Evolutionary conservation across 2,797 vertebrate genomes (phyloP).

Genomic region (Threskiornis aethiopicus): DNA sequence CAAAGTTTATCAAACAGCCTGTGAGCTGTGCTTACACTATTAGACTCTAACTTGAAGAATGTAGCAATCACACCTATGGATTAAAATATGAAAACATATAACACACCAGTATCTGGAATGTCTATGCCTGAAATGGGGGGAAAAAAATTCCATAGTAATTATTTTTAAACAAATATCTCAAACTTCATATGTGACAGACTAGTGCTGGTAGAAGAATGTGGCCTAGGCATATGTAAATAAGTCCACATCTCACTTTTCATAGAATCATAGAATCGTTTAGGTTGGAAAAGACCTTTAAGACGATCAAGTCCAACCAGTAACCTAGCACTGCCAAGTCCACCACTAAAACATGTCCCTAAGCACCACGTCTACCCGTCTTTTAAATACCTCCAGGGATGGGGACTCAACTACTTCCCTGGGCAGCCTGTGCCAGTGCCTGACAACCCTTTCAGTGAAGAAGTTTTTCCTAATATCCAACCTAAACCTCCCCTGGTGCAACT

Average conservation of each 20-base stretch:
- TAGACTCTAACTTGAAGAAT: not conserved
- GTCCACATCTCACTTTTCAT: slow-evolving; percentile 2
- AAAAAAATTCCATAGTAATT: not conserved
- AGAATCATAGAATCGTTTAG: no score
- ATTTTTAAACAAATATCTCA: not conserved
- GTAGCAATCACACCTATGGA: not conserved
- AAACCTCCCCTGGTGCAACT: no score
- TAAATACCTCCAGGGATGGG: no score
- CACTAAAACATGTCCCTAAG: no score
- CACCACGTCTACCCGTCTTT: no score
- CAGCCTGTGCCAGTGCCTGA: no score
- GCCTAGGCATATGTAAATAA: slow-evolving; percentile 47
- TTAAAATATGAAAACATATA: not conserved
- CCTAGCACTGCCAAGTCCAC: no score
- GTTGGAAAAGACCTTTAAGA: no score
- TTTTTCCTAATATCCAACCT: no score
- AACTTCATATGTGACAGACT: not conserved
- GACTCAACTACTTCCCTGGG: no score
- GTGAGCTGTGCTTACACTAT: not conserved
- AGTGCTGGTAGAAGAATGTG: not conserved
- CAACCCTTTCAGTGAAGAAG: no score
- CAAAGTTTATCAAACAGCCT: not conserved
- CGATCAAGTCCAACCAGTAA: no score
- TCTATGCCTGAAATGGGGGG: not conserved
- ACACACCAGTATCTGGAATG: not conserved